Percentiles rank a stretch among this genome's conserved stretches.
Conservation (phyloP, 2,888 invertebrate genomes). For the Hoplodrina blanda region DNA sequence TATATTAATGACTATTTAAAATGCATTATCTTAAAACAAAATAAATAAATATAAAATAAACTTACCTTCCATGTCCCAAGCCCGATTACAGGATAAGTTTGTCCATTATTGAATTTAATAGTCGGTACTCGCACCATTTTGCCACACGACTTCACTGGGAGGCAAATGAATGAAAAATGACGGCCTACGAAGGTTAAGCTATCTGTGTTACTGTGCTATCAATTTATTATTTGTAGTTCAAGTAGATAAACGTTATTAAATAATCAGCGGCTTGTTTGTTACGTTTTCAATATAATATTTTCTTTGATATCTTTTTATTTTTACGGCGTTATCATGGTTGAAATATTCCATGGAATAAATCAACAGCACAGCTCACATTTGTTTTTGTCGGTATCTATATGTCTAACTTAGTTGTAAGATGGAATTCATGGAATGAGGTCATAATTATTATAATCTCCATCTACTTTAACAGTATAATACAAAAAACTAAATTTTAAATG, state of each 20-base stretch:
- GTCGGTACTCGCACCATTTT: constrained; percentile 54
- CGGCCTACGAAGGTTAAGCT: constrained; percentile 31
- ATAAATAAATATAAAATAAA: background rate
- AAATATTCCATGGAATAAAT: constrained; percentile 11
- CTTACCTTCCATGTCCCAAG: constrained; percentile 63
- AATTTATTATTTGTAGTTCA: constrained; percentile 41
- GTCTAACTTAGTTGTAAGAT: no score
- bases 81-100: constrained; percentile 71
- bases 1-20: no score
- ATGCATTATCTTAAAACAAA: no score
- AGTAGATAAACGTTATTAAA: constrained; percentile 38
- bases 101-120: constrained; percentile 69
- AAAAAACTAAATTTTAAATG: no score
- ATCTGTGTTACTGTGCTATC: constrained; percentile 34
- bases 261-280: constrained; percentile 40
- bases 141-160: constrained; percentile 15
- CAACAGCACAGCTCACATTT: no score
- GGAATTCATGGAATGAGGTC: no score
- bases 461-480: no score
- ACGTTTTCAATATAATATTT: constrained; percentile 8
- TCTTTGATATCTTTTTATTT: background rate
- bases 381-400: no score
- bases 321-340: constrained; percentile 5
- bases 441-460: no score
- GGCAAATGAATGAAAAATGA: constrained; percentile 38